These are phyloP conservation scores for Epizoanthus stellaris DNA, from an alignment of 92 coral and sea anemone genomes.

Conservation along the genomic window DNA sequence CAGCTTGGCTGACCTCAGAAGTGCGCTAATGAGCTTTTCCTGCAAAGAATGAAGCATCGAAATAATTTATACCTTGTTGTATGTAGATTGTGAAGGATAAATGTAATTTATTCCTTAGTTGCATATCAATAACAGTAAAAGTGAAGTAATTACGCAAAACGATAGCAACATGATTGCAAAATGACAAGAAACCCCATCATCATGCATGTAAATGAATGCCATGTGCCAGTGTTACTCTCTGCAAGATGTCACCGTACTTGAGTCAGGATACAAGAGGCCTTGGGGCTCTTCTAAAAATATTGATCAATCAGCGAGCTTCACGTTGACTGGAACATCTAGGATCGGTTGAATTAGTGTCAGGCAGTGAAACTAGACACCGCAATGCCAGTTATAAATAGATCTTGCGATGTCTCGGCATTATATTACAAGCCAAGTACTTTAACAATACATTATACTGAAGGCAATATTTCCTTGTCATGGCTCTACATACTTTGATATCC, in stretches of 20 bases:
- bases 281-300: too few species aligned
- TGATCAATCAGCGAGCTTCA: too few species aligned
- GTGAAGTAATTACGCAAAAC: too few species aligned
- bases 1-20: constrained; percentile 85
- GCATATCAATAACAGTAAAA: background rate
- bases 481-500: constrained; percentile 85
- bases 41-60: constrained; percentile 27
- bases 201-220: too few species aligned
- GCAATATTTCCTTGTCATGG: background rate
- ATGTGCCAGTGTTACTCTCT: too few species aligned
- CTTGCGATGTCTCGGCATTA: background rate
- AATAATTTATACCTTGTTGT: background rate
- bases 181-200: too few species aligned
- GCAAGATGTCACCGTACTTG: too few species aligned
- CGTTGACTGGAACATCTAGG: too few species aligned
- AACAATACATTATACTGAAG: background rate
- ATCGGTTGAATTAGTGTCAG: too few species aligned
- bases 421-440: background rate
- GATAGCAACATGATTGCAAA: background rate
- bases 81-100: background rate
- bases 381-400: background rate
- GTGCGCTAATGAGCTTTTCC: constrained; percentile 85
- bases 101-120: background rate
- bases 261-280: too few species aligned
- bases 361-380: too few species aligned